Percentiles rank a stretch among this genome's conserved stretches.
Evolutionary conservation across 2,113 vertebrate genomes (phyloP).

Genomic region (Indicator indicator): DNA sequence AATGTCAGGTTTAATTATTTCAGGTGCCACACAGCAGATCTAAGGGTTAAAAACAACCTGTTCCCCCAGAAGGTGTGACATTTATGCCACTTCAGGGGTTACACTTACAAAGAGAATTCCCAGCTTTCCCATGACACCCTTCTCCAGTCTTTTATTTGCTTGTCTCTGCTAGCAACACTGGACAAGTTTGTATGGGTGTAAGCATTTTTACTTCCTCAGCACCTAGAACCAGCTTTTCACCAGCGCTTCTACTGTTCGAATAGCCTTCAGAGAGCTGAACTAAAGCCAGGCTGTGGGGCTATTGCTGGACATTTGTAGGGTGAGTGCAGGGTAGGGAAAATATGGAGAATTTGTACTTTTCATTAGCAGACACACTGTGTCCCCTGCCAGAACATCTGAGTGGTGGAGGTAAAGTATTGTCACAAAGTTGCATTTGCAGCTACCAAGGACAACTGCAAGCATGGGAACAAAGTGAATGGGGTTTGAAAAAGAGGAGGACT

Average conservation of each 20-base stretch:
- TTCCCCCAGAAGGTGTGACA: slow-evolving; percentile 13
- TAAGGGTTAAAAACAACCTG: slow-evolving; percentile 79
- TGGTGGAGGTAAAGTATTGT: background rate
- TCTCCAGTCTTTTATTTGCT: background rate
- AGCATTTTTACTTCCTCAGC: background rate
- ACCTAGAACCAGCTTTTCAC: background rate
- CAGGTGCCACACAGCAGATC: slow-evolving; percentile 63
- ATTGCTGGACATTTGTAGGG: background rate
- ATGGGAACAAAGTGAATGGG: background rate
- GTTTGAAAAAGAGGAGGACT: background rate
- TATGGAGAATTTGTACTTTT: background rate
- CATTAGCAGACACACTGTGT: background rate
- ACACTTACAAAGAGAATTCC: background rate
- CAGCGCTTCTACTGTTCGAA: background rate
- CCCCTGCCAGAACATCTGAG: background rate
- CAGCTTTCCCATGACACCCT: background rate
- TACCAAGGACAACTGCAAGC: background rate
- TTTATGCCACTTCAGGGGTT: slow-evolving; percentile 7
- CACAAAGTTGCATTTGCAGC: background rate
- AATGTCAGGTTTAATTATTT: slow-evolving; percentile 82
- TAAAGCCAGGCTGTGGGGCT: background rate
- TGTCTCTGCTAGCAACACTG: background rate
- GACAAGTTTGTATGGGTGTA: background rate
- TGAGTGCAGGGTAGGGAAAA: background rate
- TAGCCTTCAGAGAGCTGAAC: background rate